phyloP scores from a whole-genome alignment of 2,113 vertebrate genomes.

The Tragulus kanchil region DNA sequence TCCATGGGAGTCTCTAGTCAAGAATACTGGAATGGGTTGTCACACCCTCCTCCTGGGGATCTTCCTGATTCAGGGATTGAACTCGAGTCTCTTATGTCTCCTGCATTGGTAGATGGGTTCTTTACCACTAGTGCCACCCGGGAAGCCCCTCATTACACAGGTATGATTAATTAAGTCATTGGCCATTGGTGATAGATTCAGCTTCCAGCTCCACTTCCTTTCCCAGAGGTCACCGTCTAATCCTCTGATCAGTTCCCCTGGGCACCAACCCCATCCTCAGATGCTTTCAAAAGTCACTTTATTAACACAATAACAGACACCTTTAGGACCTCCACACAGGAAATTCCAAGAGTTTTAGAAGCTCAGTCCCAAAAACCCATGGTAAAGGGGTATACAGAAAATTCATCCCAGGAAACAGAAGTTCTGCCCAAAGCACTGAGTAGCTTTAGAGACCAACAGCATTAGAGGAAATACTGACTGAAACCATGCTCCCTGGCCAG shows the following conservation, averaged over 20 bases:
- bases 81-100: too few species aligned
- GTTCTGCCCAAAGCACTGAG: neutral
- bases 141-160: too few species aligned
- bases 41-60: too few species aligned
- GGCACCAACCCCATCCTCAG: neutral
- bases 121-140: too few species aligned
- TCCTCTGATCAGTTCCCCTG: neutral
- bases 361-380: neutral
- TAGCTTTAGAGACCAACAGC: neutral
- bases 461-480: neutral
- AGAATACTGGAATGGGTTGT: too few species aligned
- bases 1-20: too few species aligned
- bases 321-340: neutral
- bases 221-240: neutral
- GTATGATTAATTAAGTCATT: neutral
- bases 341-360: neutral
- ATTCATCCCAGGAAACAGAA: neutral
- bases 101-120: too few species aligned
- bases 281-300: neutral
- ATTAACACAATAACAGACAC: neutral
- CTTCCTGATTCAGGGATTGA: too few species aligned
- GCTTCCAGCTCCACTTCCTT: neutral
- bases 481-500: neutral
- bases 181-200: neutral
- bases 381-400: neutral